Percentiles rank a stretch among this genome's conserved stretches.
phyloP scores from a whole-genome alignment of 2,113 vertebrate genomes.

The Sylvietta virens region DNA sequence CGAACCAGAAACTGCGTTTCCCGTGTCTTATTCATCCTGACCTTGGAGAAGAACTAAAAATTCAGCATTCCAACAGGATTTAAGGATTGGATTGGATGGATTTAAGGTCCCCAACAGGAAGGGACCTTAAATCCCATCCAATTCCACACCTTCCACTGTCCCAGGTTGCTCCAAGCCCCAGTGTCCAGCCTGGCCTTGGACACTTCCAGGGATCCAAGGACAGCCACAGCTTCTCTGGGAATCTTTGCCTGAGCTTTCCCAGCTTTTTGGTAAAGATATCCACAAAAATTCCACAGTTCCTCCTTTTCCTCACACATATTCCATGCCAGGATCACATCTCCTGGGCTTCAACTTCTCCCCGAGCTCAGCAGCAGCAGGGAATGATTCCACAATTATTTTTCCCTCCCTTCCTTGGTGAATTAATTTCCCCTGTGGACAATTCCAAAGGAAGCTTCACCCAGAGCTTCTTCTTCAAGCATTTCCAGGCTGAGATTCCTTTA shows the following conservation, averaged over 20 bases:
- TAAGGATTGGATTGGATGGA: too few relatives aligned
- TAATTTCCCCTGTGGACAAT: background rate
- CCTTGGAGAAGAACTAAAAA: too few relatives aligned
- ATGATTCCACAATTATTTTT: background rate
- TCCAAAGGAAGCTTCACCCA: background rate
- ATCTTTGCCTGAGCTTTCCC: background rate
- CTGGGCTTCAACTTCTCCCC: background rate
- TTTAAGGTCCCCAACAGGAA: too few relatives aligned
- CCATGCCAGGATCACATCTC: fast-evolving
- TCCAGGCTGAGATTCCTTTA: background rate
- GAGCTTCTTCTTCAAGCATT: background rate
- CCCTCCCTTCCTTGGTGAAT: background rate
- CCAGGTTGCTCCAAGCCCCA: background rate
- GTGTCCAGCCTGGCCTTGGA: background rate
- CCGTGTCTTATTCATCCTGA: too few relatives aligned
- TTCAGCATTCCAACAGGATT: too few relatives aligned
- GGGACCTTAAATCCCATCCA: background rate
- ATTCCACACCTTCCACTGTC: fast-evolving
- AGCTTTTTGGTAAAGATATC: background rate
- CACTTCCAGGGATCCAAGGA: background rate
- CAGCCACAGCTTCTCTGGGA: background rate
- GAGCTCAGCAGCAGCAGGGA: background rate
- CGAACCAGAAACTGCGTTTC: too few relatives aligned
- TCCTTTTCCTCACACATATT: fast-evolving
- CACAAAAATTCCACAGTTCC: background rate